Evolutionary conservation across 2,888 invertebrate species (phyloP).

Genomic region (Abrostola tripartita): DNA sequence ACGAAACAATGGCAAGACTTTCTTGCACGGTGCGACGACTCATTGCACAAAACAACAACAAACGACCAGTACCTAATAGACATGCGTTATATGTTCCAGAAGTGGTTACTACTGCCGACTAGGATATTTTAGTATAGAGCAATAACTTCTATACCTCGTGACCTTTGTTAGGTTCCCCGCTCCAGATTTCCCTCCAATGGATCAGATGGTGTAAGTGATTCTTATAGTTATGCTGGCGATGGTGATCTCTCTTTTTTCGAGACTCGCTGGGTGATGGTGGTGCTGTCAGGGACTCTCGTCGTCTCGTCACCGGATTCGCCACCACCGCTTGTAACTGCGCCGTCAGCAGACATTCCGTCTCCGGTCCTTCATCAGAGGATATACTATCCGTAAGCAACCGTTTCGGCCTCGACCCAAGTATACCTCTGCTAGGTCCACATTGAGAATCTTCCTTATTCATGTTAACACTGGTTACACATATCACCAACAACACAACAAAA

Average conservation of each 20-base stretch:
- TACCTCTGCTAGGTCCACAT: constrained; percentile 68
- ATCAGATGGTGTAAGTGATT: constrained; percentile 84
- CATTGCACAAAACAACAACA: constrained; percentile 56
- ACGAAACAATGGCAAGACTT: constrained; percentile 51
- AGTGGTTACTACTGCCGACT: constrained; percentile 48
- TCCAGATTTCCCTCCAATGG: constrained; percentile 86
- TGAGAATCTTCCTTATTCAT: constrained; percentile 79
- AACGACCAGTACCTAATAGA: constrained; percentile 44
- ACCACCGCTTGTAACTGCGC: constrained; percentile 72
- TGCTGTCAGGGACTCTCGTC: constrained; percentile 82
- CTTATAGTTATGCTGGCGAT: constrained; percentile 81
- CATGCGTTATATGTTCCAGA: constrained; percentile 56
- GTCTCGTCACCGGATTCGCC: constrained; percentile 68
- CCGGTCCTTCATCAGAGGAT: constrained; percentile 83
- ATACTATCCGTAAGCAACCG: constrained; percentile 80
- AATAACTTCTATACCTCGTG: constrained; percentile 76
- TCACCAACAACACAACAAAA: constrained; percentile 58
- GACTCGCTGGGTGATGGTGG: constrained; percentile 86
- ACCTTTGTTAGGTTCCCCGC: constrained; percentile 81
- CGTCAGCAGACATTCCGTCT: constrained; percentile 79
- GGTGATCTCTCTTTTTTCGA: constrained; percentile 79
- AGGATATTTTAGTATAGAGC: constrained; percentile 45
- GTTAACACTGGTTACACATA: constrained; percentile 62
- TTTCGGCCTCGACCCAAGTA: constrained; percentile 71
- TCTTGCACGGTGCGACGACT: constrained; percentile 50